Evolutionary conservation across 2,888 invertebrate species (phyloP).

Genomic region (Troglohyphantes excavatus): DNA sequence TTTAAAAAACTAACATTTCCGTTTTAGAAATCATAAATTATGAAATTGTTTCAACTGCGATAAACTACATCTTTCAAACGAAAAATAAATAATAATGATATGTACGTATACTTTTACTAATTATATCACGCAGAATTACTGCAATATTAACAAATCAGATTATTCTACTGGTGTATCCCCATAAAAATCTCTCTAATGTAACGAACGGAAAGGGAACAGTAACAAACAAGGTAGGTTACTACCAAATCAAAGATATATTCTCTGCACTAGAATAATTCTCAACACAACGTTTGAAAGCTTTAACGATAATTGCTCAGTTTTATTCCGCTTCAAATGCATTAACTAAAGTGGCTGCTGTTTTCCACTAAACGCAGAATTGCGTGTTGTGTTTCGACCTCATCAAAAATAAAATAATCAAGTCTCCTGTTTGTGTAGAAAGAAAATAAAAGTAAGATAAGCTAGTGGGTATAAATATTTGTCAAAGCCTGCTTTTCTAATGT

Average conservation of each 20-base stretch:
- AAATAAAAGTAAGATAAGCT: background rate
- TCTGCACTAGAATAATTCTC: background rate
- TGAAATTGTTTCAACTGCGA: no score
- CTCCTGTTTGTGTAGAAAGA: background rate
- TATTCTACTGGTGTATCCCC: no score
- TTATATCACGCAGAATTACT: no score
- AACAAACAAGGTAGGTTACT: background rate
- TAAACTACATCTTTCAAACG: no score
- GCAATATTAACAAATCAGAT: no score
- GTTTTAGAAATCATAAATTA: no score
- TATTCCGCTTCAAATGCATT: slow-evolving; percentile 5
- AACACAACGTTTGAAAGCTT: background rate
- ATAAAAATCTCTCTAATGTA: no score
- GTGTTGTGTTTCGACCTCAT: background rate
- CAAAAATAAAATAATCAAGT: background rate
- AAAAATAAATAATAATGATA: no score
- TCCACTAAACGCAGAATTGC: background rate
- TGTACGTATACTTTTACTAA: no score
- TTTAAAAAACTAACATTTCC: no score
- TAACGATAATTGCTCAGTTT: slow-evolving; percentile 6
- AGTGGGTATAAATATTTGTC: background rate
- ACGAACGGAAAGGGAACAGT: no score
- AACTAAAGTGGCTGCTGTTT: background rate
- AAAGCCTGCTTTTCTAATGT: no score
- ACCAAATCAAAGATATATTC: background rate